Evolutionary conservation across 1,140 invertebrate genomes (phyloP), one percentile per base, ranked within the genome.

Genomic region (Drosophila grimshawi): DNA sequence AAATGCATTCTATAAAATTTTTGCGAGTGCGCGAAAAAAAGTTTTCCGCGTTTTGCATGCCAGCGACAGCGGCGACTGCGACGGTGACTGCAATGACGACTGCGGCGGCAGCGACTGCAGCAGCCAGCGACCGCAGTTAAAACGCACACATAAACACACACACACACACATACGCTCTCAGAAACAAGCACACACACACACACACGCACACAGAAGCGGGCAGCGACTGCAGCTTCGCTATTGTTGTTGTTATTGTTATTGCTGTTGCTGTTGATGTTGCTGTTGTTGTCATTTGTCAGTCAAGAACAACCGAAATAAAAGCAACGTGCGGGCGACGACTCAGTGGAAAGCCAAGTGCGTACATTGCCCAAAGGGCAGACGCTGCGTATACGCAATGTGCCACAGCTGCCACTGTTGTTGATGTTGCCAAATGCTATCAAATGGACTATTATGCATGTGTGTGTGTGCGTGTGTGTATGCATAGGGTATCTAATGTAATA

Each of bases 1-100:
- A 86, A 86, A 86, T 86, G 83, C 83, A 86, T 86, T 86, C 83
- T 86, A 86, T 86, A 86, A 86, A 86, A 86, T 88, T 86, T 86
- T 86, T 80, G 83, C 85, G 85, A 88, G 85, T 88, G 83, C 85
- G 80, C 83, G 83, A 88, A 89, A 88, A 86, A 88, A 89, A 86
- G 74, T 86, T 86, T 86, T 86, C 83, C 83, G 83, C 82, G 81
- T 86, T 86, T 86, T 80, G 82, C 83, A 86, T 86, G 83, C 78
- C 85, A 70, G 76, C 80, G 71, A 66, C 76, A 53, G 75, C 76
- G 41, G 66, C 68, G 64, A 67, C 81, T 33, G 76, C 49, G 66
- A 53, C 77, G 56, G 45, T 68, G 78, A 67, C 63, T 74, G 29
- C 33, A 37, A 41, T 67, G 10, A 59, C 41, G 60, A 33, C 63